Percentiles rank a stretch among this genome's conserved stretches.
Evolutionary conservation across 1,140 invertebrate genomes (phyloP).

Genomic region (Diorhabda carinulata): DNA sequence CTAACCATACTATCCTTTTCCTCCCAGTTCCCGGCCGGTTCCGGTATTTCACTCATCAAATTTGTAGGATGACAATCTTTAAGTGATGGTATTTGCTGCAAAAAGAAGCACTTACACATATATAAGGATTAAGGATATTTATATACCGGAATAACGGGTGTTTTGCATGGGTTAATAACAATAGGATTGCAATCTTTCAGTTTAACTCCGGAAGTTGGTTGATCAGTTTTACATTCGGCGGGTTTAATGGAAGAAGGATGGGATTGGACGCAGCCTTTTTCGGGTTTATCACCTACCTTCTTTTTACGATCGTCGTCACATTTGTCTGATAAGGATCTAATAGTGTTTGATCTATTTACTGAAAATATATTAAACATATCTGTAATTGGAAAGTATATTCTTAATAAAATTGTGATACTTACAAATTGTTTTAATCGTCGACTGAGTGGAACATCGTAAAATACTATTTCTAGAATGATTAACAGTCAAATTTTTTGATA

Average conservation of each 20-base stretch:
- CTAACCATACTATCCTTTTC: constrained; percentile 29
- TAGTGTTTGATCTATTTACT: constrained; percentile 14
- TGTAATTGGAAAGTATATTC: neutral
- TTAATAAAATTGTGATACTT: neutral
- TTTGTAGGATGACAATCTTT: constrained; percentile 37
- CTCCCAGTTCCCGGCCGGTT: constrained; percentile 30
- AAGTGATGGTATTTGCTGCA: constrained; percentile 31
- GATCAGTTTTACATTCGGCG: neutral
- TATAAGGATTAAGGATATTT: constrained; percentile 13
- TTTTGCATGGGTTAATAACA: constrained; percentile 30
- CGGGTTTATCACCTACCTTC: constrained; percentile 25
- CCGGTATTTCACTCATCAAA: constrained; percentile 35
- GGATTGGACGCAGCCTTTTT: constrained; percentile 17
- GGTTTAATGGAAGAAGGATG: constrained; percentile 19
- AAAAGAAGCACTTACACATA: constrained; percentile 16
- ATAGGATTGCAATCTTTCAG: constrained; percentile 32
- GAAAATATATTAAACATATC: neutral
- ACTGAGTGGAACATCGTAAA: neutral
- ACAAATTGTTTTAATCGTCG: neutral
- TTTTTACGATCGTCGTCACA: constrained; percentile 19
- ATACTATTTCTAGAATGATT: constrained; percentile 1
- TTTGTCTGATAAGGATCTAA: constrained; percentile 4
- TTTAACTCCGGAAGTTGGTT: constrained; percentile 17
- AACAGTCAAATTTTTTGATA: constrained; percentile 4
- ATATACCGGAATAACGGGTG: constrained; percentile 6